Conservation (phyloP, 2,888 invertebrate genomes). For the Meta bourneti region DNA sequence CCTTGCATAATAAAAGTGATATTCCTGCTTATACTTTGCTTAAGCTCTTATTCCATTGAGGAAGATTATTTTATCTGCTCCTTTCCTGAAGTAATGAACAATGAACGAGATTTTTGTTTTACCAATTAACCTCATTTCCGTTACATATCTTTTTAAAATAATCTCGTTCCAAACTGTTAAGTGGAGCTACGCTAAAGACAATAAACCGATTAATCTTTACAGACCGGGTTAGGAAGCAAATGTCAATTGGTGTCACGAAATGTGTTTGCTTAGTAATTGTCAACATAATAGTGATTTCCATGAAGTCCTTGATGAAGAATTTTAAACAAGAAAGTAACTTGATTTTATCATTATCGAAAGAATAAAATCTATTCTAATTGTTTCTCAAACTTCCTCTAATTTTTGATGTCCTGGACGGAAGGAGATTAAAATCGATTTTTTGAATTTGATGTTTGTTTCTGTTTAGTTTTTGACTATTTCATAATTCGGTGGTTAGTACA, state of each 20-base stretch:
- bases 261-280: not conserved
- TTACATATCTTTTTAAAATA: not conserved
- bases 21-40: too few relatives aligned
- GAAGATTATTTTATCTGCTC: not conserved
- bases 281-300: not conserved
- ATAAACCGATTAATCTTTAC: not conserved
- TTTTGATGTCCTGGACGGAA: too few relatives aligned
- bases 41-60: too few relatives aligned
- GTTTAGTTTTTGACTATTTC: too few relatives aligned
- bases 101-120: not conserved
- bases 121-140: not conserved
- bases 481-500: too few relatives aligned
- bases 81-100: not conserved
- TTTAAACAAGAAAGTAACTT: not conserved
- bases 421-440: too few relatives aligned
- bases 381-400: too few relatives aligned
- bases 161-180: not conserved
- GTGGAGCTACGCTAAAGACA: not conserved
- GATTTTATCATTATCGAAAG: not conserved
- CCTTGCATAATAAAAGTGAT: too few relatives aligned
- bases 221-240: not conserved
- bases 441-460: too few relatives aligned
- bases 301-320: not conserved
- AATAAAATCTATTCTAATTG: not conserved
- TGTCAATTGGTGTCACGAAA: not conserved